These are phyloP conservation scores for Eciton burchellii DNA, from an alignment of 1,140 invertebrate genomes.

Conservation along the genomic window DNA sequence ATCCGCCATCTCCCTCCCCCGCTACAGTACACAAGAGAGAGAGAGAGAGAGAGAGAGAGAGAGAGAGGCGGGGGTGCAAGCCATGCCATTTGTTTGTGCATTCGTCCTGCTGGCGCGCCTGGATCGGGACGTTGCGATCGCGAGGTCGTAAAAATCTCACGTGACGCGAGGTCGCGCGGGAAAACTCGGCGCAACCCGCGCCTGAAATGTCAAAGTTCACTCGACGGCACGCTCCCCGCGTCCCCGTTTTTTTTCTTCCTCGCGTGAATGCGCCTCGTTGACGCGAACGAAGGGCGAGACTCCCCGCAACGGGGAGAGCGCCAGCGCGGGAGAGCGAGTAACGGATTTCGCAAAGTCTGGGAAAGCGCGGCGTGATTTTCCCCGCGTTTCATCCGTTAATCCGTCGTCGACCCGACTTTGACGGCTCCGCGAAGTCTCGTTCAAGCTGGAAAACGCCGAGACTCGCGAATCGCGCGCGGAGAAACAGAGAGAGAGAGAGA, in stretches of 20 bases:
- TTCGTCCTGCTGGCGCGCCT: conserved; percentile 10
- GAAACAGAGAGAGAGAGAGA: too few species aligned
- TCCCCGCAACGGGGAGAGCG: too few species aligned
- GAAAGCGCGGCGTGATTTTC: too few species aligned
- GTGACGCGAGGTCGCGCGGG: conserved; percentile 9
- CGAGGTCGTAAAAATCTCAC: conserved; percentile 46
- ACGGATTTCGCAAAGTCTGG: too few species aligned
- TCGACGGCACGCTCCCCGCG: too few species aligned
- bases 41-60: too few species aligned
- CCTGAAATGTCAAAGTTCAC: neutral
- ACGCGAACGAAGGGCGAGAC: neutral
- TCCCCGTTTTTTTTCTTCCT: neutral
- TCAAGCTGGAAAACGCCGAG: too few species aligned
- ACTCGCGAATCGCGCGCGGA: too few species aligned
- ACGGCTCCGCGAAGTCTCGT: too few species aligned
- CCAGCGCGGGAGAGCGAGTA: conserved; percentile 12
- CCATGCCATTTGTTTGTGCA: conserved; percentile 30
- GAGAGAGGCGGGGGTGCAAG: too few species aligned
- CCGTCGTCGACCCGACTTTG: too few species aligned
- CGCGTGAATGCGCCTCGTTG: neutral
- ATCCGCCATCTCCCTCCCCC: neutral
- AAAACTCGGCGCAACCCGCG: conserved; percentile 11
- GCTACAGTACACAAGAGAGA: conserved; percentile 8
- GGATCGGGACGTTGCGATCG: conserved; percentile 36
- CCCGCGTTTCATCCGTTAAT: too few species aligned